Base-by-base conservation (phyloP, 2,797 vertebrate genomes). In the Hylomyscus alleni region DNA sequence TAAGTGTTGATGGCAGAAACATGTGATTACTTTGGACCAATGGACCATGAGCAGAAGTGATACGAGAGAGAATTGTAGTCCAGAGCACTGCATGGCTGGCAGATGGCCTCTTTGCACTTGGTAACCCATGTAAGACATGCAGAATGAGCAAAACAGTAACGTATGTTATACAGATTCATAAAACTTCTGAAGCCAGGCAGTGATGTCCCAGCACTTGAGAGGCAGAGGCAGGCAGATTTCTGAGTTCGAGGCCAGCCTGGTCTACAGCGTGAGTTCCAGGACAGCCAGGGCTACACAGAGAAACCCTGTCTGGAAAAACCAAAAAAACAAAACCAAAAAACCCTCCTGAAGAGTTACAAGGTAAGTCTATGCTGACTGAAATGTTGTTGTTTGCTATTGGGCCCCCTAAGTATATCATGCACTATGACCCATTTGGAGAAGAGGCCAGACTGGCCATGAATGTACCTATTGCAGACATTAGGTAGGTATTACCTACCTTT, bases 21-120 rank as follows among this genome's bases (percentile, higher is more conserved):
- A 26, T 20, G 26, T 83, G 56, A 81, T 73, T 92, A 81, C 40
- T 56, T 88, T 67, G 93, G 81, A n/a, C 56, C 93, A 90, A 75
- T 44, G 44, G 22, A 67, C 20, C 62, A 76, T 0, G 65, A 95
- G 72, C 73, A 85, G 76, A 93, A 85, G 58, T 52, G 65, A 76
- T 58, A 47, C 37, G 58, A 94, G 73, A 96, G 67, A 82, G 31
- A 81, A 40, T 56, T 58, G 44, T 50, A 89, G 26, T 65, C 75
- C 75, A 94, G 54, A 91, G 1, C 37, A 65, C 62, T 95, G 88
- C 76, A 62, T 94, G 40, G 8, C n/a, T 85, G n/a, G 52, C 20
- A 92, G 89, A 31, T 0, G 7, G 58, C 54, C 24, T 87, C 56
- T 86, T 73, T 94, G 76, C 83, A 96, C 75, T 85, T 75, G 67